Base-by-base conservation (phyloP, 2,888 invertebrate genomes). In the Thymelicus acteon region DNA sequence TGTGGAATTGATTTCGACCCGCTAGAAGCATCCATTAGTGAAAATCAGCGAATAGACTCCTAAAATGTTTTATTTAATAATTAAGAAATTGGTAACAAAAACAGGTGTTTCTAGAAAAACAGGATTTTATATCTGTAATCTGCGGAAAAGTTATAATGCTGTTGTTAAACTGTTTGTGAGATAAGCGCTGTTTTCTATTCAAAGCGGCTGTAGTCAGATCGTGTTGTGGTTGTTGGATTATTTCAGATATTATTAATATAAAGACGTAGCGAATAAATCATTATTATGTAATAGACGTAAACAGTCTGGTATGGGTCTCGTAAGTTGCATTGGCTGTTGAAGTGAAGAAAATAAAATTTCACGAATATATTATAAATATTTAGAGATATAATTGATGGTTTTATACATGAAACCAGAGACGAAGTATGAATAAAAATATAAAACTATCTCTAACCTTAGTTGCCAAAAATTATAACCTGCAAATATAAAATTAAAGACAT, bases 181-280 rank as follows among this genome's bases (percentile, higher is more conserved):
- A 5, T 7, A 54, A 12, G 24, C 8, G 31, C 13, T 31, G 31
- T 57, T 37, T 57, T 15, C 7, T 6, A 15, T 52, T 54, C 7
- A 57, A 37, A 57, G 12, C 31, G 57, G 24, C 57, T 13, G 31
- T 37, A 57, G 57, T 57, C 57, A 37, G 57, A 13, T 57, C 7
- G 57, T 37, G 57, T 57, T 57, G 57, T 57, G 57, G 57, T 57
- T 57, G 57, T 57, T 37, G 31, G 57, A 57, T 57, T 57, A 57
- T 57, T 57, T 57, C 31, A 57, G 57, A 57, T 57, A 57, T 57
- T 57, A 57, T 37, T 24, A 24, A 8, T 54, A 54, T 57, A 57
- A 57, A 57, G 13, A 57, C 57, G 12, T 57, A 57, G 57, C 57
- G 57, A 57, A 57, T 57, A 57, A 37, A 57, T 37, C 31, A 57